Percentiles rank a stretch among this genome's conserved stretches.
Conservation (phyloP, 2,888 invertebrate genomes). For the Andricus curvator region DNA sequence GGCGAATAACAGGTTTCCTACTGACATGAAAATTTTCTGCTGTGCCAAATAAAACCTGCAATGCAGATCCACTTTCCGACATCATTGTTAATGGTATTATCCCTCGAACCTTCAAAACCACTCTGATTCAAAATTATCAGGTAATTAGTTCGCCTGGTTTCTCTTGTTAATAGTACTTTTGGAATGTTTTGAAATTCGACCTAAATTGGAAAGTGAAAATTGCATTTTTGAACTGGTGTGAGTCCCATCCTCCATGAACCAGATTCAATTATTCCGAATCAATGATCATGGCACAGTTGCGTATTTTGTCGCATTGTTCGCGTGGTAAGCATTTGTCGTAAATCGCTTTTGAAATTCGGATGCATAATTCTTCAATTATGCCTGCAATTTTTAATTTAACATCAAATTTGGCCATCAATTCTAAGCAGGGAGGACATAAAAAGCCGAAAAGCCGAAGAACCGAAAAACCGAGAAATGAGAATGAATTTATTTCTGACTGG, state of each 20-base stretch:
- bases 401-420: background rate
- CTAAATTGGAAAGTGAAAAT: background rate
- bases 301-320: slow-evolving; percentile 20
- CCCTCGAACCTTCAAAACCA: background rate
- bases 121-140: background rate
- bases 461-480: too few relatives aligned
- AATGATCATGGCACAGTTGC: slow-evolving; percentile 19
- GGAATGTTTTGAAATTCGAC: background rate
- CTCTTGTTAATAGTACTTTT: background rate
- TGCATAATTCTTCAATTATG: background rate
- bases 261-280: slow-evolving; percentile 30
- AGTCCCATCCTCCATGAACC: background rate
- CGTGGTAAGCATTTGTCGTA: slow-evolving; percentile 2
- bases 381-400: background rate
- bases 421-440: background rate
- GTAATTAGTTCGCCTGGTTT: background rate
- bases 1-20: slow-evolving; percentile 36
- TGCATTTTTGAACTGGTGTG: background rate
- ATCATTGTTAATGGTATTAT: background rate
- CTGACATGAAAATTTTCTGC: background rate
- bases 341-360: background rate
- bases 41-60: background rate
- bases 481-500: too few relatives aligned
- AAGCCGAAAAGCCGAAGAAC: too few relatives aligned
- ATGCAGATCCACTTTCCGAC: background rate